Conservation (phyloP, 1,140 invertebrate species). For the Zaprionus tsacasi region DNA sequence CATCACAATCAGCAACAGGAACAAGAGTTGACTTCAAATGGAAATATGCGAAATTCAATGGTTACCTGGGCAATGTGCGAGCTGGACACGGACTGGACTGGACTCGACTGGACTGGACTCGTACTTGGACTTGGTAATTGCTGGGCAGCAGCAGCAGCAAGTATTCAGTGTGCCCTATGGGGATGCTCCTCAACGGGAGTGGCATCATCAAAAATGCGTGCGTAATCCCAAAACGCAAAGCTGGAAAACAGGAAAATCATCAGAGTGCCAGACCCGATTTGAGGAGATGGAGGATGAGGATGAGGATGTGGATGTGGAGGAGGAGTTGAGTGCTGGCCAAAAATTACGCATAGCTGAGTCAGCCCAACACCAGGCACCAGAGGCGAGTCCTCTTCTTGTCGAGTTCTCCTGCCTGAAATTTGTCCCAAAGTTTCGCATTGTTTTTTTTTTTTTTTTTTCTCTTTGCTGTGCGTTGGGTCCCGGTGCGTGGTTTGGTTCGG, state of each 20-base stretch:
- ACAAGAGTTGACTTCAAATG: slow-evolving; percentile 65
- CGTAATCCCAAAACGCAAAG: slow-evolving; percentile 59
- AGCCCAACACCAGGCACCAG: slow-evolving; percentile 1
- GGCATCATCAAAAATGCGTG: slow-evolving; percentile 75
- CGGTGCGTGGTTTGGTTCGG: slow-evolving; percentile 10
- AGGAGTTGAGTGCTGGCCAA: not conserved
- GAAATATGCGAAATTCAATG: slow-evolving; percentile 46
- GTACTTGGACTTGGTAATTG: slow-evolving; percentile 51
- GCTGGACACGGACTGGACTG: too few relatives aligned
- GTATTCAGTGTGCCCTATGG: not conserved
- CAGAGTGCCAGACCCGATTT: slow-evolving; percentile 5
- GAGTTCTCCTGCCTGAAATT: slow-evolving; percentile 10
- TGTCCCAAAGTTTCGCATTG: slow-evolving; percentile 31
- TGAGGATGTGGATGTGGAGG: not conserved
- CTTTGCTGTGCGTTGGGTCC: slow-evolving; percentile 16
- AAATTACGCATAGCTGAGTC: slow-evolving; percentile 44
- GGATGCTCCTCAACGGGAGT: not conserved
- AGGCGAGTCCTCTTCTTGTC: not conserved
- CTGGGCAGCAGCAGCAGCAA: slow-evolving; percentile 30
- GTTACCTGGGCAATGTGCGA: slow-evolving; percentile 20
- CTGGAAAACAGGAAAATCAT: slow-evolving; percentile 26
- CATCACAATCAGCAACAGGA: slow-evolving; percentile 79
- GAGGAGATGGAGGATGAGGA: not conserved
- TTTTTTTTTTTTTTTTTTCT: slow-evolving; percentile 13
- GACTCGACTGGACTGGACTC: not conserved